phyloP scores from a whole-genome alignment of 2,797 vertebrate species.

The Pseudochaenichthys georgianus region DNA sequence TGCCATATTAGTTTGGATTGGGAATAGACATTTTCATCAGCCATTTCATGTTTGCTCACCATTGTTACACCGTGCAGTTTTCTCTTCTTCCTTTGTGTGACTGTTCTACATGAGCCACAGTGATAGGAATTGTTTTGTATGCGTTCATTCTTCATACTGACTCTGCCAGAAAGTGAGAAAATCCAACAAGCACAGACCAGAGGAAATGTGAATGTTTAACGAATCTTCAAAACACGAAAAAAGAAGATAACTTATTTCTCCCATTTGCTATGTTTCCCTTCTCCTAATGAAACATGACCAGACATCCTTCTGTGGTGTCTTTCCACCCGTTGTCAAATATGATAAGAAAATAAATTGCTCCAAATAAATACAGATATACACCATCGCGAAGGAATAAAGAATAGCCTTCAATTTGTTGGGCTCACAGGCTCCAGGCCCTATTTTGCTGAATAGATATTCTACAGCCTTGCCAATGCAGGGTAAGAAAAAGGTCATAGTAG shows the following conservation, averaged over 20 bases:
- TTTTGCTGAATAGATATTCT: neutral
- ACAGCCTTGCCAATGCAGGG: neutral
- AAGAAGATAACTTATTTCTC: neutral
- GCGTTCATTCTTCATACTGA: constrained; percentile 49
- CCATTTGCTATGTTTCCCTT: constrained; percentile 14
- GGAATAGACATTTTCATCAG: constrained; percentile 55
- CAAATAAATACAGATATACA: constrained; percentile 26
- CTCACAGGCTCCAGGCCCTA: neutral
- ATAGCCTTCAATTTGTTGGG: neutral
- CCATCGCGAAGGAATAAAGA: neutral
- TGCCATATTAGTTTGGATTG: constrained; percentile 53
- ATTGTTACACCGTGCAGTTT: constrained; percentile 44
- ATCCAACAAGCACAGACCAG: constrained; percentile 15
- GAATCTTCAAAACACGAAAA: constrained; percentile 32
- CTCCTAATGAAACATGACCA: neutral
- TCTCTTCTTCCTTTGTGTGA: constrained; percentile 27
- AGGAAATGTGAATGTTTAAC: constrained; percentile 30
- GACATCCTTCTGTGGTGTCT: constrained; percentile 14
- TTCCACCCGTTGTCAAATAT: constrained; percentile 36
- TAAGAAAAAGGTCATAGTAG: neutral
- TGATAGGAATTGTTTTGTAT: constrained; percentile 48
- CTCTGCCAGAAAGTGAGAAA: constrained; percentile 34
- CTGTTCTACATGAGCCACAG: constrained; percentile 7
- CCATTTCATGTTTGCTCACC: constrained; percentile 52
- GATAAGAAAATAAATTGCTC: constrained; percentile 14